Base-by-base conservation (phyloP, 2,888 invertebrate species). In the Zeuzera pyrina region DNA sequence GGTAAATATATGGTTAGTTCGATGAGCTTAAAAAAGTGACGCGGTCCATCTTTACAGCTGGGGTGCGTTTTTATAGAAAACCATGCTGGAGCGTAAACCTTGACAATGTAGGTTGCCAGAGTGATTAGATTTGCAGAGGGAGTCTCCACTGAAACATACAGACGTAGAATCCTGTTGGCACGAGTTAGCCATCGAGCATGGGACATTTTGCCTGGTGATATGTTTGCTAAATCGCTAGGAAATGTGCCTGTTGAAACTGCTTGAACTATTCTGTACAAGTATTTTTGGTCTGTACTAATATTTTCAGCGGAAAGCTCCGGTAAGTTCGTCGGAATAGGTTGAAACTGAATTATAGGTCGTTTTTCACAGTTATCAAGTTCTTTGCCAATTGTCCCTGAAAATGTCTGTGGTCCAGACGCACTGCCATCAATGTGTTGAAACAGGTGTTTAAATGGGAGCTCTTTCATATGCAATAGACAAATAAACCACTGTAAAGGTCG, bases 41-140 rank as follows among this genome's bases (percentile, higher is more conserved):
- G 23, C 8, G 45, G 22, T 23, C 50, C 50, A 44, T 49, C 38
- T 42, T 45, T 49, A 28, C 48, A 52, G 12, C 37, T 41, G 7
- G 45, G 36, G 8, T 49, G 28, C 12, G 23, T 39, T 35, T 49
- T 52, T 6, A 51, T 51, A 19, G 23, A 16, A 26, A 52, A 52
- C 52, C 45, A 52, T 1, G 12, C 22, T 25, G 47, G 43, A 26
- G 47, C 48, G 29, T 48, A 50, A 21, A 42, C 44, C n/a, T n/a
- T n/a, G n/a, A n/a, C n/a, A n/a, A n/a, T n/a, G 35, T 31, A 51
- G 5, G 40, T 41, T 10, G 43, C 43, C 4, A 40, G 22, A 32
- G 5, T 33, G 2, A 37, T 19, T 3, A 47, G 23, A 21, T 45
- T 41, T 15, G 36, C 34, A 16, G 38, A 26, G 4, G 44, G 43